Percentiles rank a stretch among this genome's conserved stretches.
Conservation (phyloP, 2,797 vertebrate species). For the Myotis myotis region DNA sequence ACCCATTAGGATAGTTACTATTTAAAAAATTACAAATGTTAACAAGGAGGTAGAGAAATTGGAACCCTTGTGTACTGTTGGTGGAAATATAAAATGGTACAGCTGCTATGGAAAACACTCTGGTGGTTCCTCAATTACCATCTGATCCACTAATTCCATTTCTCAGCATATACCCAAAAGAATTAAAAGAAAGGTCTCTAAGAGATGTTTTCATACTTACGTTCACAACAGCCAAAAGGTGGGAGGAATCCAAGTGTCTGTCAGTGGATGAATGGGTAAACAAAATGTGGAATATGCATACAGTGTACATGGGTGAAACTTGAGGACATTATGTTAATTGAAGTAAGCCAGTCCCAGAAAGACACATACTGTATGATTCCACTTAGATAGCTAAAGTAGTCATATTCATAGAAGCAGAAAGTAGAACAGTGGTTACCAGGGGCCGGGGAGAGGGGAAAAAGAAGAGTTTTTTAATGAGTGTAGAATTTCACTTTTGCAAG, state of each 20-base stretch:
- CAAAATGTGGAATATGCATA: background rate
- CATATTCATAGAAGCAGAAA: background rate
- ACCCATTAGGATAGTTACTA: background rate
- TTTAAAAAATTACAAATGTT: background rate
- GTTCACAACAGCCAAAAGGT: background rate
- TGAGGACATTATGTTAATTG: background rate
- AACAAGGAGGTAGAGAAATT: background rate
- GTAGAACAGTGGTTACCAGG: background rate
- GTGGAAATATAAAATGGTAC: background rate
- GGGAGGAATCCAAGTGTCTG: background rate
- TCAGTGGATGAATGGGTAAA: background rate
- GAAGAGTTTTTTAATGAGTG: background rate
- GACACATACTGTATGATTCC: background rate
- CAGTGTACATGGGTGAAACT: background rate
- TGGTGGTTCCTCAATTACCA: background rate
- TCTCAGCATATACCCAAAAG: background rate
- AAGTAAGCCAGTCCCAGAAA: background rate
- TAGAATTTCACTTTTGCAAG: constrained; percentile 10
- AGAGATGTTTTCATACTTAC: background rate
- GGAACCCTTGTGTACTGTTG: background rate
- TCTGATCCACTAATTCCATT: background rate
- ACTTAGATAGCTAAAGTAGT: background rate
- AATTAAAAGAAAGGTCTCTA: background rate
- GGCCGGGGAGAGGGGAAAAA: background rate
- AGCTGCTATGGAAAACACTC: background rate